Conservation (phyloP, 2,113 vertebrate species). For the Tachysurus fulvidraco region DNA sequence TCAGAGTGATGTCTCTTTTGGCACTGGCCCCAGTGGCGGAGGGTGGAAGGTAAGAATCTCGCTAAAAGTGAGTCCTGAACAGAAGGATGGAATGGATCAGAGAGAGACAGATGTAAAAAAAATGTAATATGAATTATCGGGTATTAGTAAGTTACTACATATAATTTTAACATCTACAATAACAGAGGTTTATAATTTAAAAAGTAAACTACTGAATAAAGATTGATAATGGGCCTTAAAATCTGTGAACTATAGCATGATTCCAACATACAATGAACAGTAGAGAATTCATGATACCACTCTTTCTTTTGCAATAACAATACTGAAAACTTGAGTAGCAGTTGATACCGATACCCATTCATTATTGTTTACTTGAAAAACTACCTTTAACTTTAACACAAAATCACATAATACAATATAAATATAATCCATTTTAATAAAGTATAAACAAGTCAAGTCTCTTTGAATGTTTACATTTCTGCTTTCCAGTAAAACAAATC, state of each 20-base stretch:
- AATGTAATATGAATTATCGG: neutral
- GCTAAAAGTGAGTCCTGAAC: conserved; percentile 74
- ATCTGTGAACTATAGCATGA: neutral
- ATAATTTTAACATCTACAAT: neutral
- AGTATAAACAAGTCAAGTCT: neutral
- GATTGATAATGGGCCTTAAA: neutral
- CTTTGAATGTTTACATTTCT: neutral
- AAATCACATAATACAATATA: neutral
- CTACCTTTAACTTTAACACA: neutral
- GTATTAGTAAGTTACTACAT: neutral
- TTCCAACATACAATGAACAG: neutral
- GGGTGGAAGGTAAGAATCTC: conserved; percentile 75
- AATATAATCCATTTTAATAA: too few relatives aligned
- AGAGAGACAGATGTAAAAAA: neutral
- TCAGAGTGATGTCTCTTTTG: conserved; percentile 74
- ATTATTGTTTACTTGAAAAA: neutral
- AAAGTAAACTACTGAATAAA: neutral
- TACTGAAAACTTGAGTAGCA: neutral
- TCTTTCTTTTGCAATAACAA: neutral
- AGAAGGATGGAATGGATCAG: neutral
- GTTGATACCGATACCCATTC: neutral
- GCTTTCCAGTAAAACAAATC: neutral
- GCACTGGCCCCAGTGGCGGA: conserved; percentile 52
- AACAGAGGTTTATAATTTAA: neutral
- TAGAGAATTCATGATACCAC: neutral